Conservation (phyloP, 2,888 invertebrate genomes). For the Bibio marci region DNA sequence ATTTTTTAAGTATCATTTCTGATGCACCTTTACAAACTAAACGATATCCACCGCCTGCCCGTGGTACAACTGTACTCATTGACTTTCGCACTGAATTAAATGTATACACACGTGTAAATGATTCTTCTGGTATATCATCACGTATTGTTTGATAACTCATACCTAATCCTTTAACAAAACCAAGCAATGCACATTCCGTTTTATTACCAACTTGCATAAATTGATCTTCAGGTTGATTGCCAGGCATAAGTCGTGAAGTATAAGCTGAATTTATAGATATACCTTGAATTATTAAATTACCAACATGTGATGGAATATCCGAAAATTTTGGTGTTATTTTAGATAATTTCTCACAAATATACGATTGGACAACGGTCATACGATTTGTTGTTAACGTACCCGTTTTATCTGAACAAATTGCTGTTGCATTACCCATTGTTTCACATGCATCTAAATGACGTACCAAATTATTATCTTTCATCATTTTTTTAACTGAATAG, state of each 20-base stretch:
- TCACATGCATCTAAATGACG: slow-evolving; percentile 99
- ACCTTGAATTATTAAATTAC: slow-evolving; percentile 66
- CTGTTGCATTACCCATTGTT: slow-evolving; percentile 99
- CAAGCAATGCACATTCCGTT: slow-evolving; percentile 94
- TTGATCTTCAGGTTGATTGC: slow-evolving; percentile 62
- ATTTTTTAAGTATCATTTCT: slow-evolving; percentile 96
- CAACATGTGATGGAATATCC: slow-evolving; percentile 70
- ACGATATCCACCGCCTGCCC: slow-evolving; percentile 73
- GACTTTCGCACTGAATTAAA: slow-evolving; percentile 99
- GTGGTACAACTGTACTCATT: slow-evolving; percentile 91
- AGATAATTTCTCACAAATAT: slow-evolving; percentile 82
- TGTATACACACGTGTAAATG: slow-evolving; percentile 86
- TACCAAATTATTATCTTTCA: slow-evolving; percentile 99
- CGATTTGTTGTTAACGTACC: slow-evolving; percentile 97
- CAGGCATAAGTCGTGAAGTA: slow-evolving; percentile 82
- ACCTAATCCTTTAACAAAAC: slow-evolving; percentile 79
- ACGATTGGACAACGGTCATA: slow-evolving; percentile 97
- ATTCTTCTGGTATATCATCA: slow-evolving; percentile 82
- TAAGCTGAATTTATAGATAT: slow-evolving; percentile 94
- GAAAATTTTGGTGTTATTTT: slow-evolving; percentile 75
- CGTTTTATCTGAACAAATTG: slow-evolving; percentile 99
- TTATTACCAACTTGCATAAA: slow-evolving; percentile 98
- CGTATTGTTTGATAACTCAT: slow-evolving; percentile 86
- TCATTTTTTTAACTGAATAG: slow-evolving; percentile 99
- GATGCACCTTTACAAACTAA: slow-evolving; percentile 97